Evolutionary conservation across 2,113 vertebrate species (phyloP).

Genomic region (Ginglymostoma cirratum): DNA sequence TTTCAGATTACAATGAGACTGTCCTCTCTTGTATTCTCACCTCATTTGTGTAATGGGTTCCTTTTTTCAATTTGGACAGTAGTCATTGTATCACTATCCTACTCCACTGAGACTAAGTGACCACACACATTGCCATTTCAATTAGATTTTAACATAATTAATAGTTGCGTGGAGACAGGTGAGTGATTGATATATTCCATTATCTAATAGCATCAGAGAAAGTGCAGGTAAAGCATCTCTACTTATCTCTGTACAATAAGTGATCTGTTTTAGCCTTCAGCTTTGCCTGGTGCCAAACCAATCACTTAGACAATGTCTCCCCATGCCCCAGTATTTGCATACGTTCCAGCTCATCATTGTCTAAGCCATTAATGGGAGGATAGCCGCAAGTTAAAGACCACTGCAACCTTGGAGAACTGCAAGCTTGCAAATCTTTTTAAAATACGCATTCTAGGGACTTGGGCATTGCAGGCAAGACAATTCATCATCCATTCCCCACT

Average conservation of each 20-base stretch:
- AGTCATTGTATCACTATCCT: not conserved
- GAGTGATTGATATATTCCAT: not conserved
- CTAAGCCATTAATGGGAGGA: not conserved
- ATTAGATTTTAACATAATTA: constrained; percentile 21
- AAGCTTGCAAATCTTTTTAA: not conserved
- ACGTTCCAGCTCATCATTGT: not conserved
- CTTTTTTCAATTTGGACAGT: not conserved
- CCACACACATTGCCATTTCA: not conserved
- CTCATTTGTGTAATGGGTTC: not conserved
- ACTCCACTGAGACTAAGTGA: not conserved
- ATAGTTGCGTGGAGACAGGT: not conserved
- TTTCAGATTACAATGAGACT: not conserved
- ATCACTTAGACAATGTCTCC: not conserved
- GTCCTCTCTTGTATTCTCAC: not conserved
- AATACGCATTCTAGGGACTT: not conserved
- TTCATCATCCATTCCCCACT: not conserved
- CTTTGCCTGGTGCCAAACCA: not conserved
- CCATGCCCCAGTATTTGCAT: not conserved
- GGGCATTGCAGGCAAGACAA: not conserved
- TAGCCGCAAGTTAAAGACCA: not conserved
- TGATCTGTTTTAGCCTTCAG: not conserved
- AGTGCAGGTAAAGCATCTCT: not conserved
- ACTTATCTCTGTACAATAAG: not conserved
- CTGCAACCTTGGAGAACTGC: not conserved
- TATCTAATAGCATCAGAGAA: not conserved